phyloP scores from a whole-genome alignment of 2,113 vertebrate genomes.

The Lepus timidus region DNA sequence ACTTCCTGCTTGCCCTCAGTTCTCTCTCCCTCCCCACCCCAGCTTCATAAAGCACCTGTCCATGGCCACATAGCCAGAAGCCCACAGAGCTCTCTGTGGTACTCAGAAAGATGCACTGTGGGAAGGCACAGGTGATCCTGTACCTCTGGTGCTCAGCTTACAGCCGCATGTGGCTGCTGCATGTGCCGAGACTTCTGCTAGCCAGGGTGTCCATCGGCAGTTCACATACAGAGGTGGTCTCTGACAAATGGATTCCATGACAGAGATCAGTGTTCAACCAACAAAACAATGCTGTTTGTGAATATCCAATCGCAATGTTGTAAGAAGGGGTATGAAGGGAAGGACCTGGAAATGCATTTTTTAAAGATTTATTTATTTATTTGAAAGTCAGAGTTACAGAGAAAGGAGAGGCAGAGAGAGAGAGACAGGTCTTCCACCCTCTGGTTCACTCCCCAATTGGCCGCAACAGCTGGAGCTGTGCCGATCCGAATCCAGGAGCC shows the following conservation, averaged over 20 bases:
- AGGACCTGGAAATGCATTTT: background rate
- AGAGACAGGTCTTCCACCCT: too few relatives aligned
- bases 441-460: too few relatives aligned
- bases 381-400: too few relatives aligned
- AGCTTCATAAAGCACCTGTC: background rate
- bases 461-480: too few relatives aligned
- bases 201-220: background rate
- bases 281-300: background rate
- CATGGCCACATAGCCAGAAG: background rate
- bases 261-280: background rate
- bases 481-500: too few relatives aligned
- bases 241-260: background rate
- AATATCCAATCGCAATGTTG: background rate
- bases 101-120: background rate
- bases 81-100: background rate
- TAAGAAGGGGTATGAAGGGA: background rate
- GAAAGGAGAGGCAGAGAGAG: too few relatives aligned
- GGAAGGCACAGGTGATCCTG: background rate
- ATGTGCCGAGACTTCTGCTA: accelerated
- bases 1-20: background rate
- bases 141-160: background rate
- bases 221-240: background rate
- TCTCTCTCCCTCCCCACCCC: background rate
- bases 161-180: too few relatives aligned
- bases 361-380: too few relatives aligned